These are phyloP conservation scores for Botia kubotai DNA, from an alignment of 2,797 vertebrate species.

Conservation along the genomic window DNA sequence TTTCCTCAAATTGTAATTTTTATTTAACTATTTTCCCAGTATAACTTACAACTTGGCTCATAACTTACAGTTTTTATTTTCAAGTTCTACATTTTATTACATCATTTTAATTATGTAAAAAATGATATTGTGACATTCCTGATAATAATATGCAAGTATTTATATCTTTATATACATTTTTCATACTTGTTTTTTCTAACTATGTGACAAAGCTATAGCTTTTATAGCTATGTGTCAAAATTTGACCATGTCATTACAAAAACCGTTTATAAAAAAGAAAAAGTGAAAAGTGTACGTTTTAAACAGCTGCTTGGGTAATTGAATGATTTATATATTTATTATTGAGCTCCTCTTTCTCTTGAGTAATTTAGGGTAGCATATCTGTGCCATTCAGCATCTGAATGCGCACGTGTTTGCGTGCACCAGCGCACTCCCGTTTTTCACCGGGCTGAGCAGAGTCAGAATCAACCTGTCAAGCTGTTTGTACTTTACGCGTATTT, in stretches of 20 bases:
- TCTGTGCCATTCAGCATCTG: not conserved
- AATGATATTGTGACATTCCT: too few species aligned
- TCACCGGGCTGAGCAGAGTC: slow-evolving; percentile 23
- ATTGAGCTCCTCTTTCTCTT: not conserved
- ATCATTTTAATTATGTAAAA: not conserved
- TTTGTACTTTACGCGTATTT: slow-evolving; percentile 77
- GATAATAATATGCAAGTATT: not conserved
- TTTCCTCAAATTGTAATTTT: too few species aligned
- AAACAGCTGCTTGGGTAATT: not conserved
- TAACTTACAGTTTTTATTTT: too few species aligned
- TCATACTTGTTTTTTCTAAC: not conserved
- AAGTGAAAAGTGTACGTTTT: not conserved
- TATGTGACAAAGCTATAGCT: too few species aligned
- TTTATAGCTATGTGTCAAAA: not conserved
- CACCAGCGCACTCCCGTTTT: slow-evolving; percentile 1
- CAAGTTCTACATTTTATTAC: not conserved
- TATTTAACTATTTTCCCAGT: too few species aligned
- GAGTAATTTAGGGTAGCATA: slow-evolving; percentile 7
- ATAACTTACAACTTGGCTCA: not conserved
- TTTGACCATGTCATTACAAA: not conserved
- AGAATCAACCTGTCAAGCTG: slow-evolving; percentile 73
- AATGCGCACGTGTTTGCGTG: slow-evolving; percentile 6
- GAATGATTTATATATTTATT: not conserved
- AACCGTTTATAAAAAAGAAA: not conserved
- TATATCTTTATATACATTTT: not conserved